A percentile compares a stretch with the other conserved stretches of the same genome.
These are phyloP conservation scores for Chrysodeixis includens DNA, from an alignment of 2,888 invertebrate genomes.

Conservation along the genomic window DNA sequence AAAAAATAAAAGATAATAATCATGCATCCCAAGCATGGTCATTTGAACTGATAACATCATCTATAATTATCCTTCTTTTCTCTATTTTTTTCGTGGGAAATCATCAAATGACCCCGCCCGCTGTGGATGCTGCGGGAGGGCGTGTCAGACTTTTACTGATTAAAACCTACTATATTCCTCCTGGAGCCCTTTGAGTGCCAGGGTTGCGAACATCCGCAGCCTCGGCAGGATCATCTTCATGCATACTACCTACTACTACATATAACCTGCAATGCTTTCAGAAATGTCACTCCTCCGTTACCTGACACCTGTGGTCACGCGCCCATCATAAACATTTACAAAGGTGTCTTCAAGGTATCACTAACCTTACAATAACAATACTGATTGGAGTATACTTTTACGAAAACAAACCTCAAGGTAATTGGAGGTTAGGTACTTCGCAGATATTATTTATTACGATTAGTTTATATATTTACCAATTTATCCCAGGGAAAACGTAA, in stretches of 20 bases:
- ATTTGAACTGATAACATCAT: background rate
- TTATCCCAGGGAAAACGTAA: no score
- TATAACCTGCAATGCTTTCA: background rate
- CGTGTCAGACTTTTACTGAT: no score
- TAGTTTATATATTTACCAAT: no score
- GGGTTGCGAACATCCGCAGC: no score
- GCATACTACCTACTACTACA: no score
- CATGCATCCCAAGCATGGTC: background rate
- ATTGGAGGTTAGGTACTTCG: background rate
- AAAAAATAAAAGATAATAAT: background rate
- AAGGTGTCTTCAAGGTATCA: constrained; percentile 25
- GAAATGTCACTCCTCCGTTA: background rate
- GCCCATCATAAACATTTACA: constrained; percentile 21
- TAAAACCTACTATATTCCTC: no score
- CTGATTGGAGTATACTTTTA: constrained; percentile 22
- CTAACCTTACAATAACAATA: constrained; percentile 32
- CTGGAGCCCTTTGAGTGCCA: no score
- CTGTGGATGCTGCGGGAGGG: no score
- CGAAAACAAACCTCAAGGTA: constrained; percentile 14
- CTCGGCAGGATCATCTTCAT: no score
- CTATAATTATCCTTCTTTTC: no score
- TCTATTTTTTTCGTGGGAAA: no score
- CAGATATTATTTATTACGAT: background rate
- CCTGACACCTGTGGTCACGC: constrained; percentile 23
- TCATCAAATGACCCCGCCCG: no score